Conservation (phyloP, 2,797 vertebrate species). For the Centropyge bicolor region DNA sequence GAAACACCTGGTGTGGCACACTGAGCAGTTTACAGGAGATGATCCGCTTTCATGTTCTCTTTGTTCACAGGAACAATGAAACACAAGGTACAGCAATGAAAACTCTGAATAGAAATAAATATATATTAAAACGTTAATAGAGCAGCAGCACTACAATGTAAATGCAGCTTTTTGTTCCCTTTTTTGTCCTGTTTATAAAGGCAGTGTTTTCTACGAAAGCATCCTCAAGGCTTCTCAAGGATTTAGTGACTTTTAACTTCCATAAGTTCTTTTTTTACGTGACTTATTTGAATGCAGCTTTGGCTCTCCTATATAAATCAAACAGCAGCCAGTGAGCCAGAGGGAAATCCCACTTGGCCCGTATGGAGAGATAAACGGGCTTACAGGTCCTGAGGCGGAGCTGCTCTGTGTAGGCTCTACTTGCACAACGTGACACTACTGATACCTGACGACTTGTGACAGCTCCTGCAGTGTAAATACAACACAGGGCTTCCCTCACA, state of each 20-base stretch:
- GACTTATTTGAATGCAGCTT: neutral
- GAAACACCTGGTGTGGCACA: neutral
- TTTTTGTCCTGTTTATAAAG: neutral
- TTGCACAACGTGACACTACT: conserved; percentile 45
- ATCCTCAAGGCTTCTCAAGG: too few species aligned
- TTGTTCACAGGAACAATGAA: neutral
- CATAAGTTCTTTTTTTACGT: neutral
- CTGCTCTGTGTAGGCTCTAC: neutral
- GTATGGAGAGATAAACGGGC: conserved; percentile 34
- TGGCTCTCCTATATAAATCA: conserved; percentile 1
- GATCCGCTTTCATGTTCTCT: neutral
- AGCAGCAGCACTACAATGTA: neutral
- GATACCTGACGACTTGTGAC: conserved; percentile 43
- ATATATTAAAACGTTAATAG: neutral
- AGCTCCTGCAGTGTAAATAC: conserved; percentile 36
- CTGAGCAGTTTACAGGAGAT: neutral
- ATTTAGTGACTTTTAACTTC: neutral
- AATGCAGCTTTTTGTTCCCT: neutral
- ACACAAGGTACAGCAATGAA: neutral
- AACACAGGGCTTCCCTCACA: conserved; percentile 31
- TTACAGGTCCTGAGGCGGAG: conserved; percentile 33
- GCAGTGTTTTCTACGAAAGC: neutral
- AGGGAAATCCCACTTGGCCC: conserved; percentile 42
- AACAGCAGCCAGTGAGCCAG: neutral
- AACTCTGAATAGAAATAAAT: neutral